These are phyloP conservation scores for Anoplopoma fimbria DNA, from an alignment of 2,113 vertebrate genomes.

Conservation along the genomic window DNA sequence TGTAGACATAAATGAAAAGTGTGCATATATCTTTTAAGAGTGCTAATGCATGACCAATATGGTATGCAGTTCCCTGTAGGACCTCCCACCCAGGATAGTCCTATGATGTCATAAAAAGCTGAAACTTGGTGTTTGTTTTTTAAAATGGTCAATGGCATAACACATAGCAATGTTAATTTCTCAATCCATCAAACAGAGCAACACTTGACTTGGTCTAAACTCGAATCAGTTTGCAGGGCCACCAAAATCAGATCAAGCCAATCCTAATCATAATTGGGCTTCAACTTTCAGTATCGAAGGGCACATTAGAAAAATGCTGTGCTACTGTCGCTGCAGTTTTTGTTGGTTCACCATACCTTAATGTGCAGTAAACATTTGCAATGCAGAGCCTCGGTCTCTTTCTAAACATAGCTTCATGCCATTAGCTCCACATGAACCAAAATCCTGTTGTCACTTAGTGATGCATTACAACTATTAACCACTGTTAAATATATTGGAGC, in stretches of 20 bases:
- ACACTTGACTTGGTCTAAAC: not conserved
- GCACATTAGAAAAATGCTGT: not conserved
- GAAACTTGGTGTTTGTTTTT: not conserved
- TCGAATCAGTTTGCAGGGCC: not conserved
- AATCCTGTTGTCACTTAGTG: not conserved
- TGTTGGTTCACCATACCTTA: not conserved
- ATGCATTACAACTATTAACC: slow-evolving; percentile 13
- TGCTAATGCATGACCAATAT: not conserved
- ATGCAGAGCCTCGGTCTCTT: not conserved
- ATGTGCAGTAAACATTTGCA: not conserved
- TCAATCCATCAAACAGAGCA: not conserved
- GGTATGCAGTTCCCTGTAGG: not conserved
- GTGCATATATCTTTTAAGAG: not conserved
- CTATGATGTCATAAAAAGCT: not conserved
- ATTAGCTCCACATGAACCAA: slow-evolving; percentile 20
- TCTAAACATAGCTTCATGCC: not conserved
- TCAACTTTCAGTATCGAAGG: not conserved
- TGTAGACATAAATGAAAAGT: not conserved
- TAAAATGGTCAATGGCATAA: not conserved
- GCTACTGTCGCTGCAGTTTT: not conserved
- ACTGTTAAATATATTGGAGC: slow-evolving; percentile 8
- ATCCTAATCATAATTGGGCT: not conserved
- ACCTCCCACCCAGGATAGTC: not conserved
- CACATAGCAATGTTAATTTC: not conserved
- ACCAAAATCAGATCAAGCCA: not conserved